Evolutionary conservation across 2,797 vertebrate genomes (phyloP).

Genomic region (Prunella strophiata): DNA sequence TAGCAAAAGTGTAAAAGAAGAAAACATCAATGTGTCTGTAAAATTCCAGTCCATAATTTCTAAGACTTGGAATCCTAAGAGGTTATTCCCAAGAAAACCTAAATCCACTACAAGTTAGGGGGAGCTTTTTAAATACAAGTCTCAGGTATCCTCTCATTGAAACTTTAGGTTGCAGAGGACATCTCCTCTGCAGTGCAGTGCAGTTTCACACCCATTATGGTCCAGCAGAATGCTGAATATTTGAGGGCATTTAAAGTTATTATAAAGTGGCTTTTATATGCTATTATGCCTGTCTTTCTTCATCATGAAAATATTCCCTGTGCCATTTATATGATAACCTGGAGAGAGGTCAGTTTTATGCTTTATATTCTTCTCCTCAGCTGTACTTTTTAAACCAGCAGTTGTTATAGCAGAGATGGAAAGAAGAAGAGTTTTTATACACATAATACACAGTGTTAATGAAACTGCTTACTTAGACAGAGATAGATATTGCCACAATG

Average conservation of each 20-base stretch:
- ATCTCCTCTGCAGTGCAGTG: not conserved
- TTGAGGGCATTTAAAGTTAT: constrained; percentile 12
- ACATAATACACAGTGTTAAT: not conserved
- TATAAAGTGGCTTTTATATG: constrained; percentile 12
- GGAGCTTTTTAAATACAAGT: not conserved
- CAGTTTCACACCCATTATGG: not conserved
- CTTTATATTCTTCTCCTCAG: not conserved
- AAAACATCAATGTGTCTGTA: not conserved
- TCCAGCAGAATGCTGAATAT: not conserved
- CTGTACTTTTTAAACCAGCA: not conserved
- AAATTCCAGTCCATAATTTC: constrained; percentile 21
- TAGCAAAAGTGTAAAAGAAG: constrained; percentile 14
- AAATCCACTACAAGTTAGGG: not conserved
- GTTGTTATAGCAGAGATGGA: not conserved
- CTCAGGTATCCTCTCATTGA: not conserved
- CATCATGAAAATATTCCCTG: not conserved
- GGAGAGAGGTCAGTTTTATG: not conserved
- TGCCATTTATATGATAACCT: not conserved
- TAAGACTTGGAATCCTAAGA: not conserved
- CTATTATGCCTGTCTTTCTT: not conserved
- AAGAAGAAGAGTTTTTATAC: not conserved
- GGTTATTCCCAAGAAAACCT: constrained; percentile 13
- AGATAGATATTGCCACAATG: not conserved
- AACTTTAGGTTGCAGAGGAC: not conserved
- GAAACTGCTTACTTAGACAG: not conserved